A percentile compares a stretch with the other conserved stretches of the same genome.
Evolutionary conservation across 1,140 invertebrate species (phyloP).

Genomic region (Vanessa tameamea): DNA sequence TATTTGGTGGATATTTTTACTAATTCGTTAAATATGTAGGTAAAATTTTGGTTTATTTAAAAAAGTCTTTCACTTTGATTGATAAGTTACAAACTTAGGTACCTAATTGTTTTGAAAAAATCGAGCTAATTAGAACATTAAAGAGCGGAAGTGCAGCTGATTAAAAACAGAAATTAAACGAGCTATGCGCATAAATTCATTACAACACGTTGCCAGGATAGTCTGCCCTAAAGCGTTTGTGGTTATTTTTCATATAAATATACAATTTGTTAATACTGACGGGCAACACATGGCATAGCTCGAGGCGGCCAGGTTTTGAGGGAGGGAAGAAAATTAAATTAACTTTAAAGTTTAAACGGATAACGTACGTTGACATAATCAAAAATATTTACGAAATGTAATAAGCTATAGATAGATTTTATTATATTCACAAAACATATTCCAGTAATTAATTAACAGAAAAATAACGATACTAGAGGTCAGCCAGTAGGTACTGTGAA

Average conservation of each 20-base stretch:
- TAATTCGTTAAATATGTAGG: not conserved
- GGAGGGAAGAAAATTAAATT: constrained; percentile 55
- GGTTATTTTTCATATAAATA: constrained; percentile 43
- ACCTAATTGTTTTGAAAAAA: not conserved
- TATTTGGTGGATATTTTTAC: constrained; percentile 1
- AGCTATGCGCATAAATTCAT: constrained; percentile 22
- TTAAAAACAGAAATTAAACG: constrained; percentile 5
- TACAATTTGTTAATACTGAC: constrained; percentile 42
- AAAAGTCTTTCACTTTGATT: not conserved
- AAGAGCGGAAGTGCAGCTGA: not conserved
- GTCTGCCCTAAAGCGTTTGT: constrained; percentile 39
- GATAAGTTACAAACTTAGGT: not conserved
- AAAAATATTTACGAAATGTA: not conserved
- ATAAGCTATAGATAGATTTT: not conserved
- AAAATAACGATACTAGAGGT: constrained; percentile 23
- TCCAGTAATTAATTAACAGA: constrained; percentile 23
- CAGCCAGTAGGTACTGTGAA: constrained; percentile 17
- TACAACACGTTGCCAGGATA: constrained; percentile 33
- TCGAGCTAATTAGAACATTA: not conserved
- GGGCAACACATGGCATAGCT: constrained; percentile 57
- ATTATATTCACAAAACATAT: not conserved
- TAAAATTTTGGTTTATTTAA: not conserved
- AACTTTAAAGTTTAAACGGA: constrained; percentile 34
- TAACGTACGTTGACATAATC: constrained; percentile 3
- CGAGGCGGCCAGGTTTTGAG: constrained; percentile 41